Base-by-base conservation (phyloP, 2,888 invertebrate genomes). In the Eristalinus aeneus region DNA sequence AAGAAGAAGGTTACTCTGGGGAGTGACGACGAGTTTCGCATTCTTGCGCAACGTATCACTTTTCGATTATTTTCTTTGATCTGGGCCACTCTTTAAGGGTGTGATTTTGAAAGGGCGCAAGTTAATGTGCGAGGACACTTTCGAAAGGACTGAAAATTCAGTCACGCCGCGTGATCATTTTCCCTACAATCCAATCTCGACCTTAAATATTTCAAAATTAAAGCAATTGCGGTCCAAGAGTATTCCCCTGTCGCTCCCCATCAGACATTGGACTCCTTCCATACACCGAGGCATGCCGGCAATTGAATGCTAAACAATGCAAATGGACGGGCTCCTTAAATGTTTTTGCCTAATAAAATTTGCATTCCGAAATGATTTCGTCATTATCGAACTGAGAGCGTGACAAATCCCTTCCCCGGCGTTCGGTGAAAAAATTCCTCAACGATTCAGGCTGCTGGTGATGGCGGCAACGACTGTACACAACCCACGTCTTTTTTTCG, bases 331-430 rank as follows among this genome's bases (percentile, higher is more conserved):
- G 32, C 72, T 54, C 76, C 64, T 85, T 76, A 77, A 85, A 81
- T 81, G 76, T 68, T 77, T 68, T 61, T 85, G 72, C 34, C 71
- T 81, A 77, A 86, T 86, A 81, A 86, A 86, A 86, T 86, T 86
- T 86, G 73, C 81, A 86, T 86, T 77, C 64, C 85, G 69, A 86
- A 86, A 81, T 81, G 76, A 81, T 77, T 86, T 81, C 77, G 73
- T 81, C 77, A 86, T 86, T 77, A 86, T 86, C 85, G 85, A 81
- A 77, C 68, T 34, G 72, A 69, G 71, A 68, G 74, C 56, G 75
- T 72, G 75, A 80, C 72, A 67, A 54, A 80, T 75, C 72, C 72
- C 56, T 39, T 9, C 9, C 34, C 56, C 64, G 6, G 53, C 72
- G n/a, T 20, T n/a, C 1, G 31, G 6, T 27, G 27, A 27, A 27